A percentile compares a stretch with the other conserved stretches of the same genome.
phyloP scores from a whole-genome alignment of 2,888 invertebrate species.

The Dolichopus griseipennis region DNA sequence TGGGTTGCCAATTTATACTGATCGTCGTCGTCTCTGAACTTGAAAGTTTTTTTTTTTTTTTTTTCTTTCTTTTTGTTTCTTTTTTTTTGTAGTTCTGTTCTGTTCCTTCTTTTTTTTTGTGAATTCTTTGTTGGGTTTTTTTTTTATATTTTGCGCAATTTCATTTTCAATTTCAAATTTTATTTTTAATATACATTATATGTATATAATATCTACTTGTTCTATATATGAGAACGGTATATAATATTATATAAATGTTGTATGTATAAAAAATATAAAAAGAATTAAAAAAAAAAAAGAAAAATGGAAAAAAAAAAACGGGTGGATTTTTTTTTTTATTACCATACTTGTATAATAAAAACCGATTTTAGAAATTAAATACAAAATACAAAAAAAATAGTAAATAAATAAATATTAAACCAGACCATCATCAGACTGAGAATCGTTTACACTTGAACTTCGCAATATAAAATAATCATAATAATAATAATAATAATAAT shows the following conservation, averaged over 20 bases:
- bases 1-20: background rate
- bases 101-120: too few relatives aligned
- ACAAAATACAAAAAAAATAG: too few relatives aligned
- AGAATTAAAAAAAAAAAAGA: background rate
- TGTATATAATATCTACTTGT: too few relatives aligned
- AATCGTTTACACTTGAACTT: background rate
- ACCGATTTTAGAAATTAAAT: too few relatives aligned
- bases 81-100: background rate
- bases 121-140: too few relatives aligned
- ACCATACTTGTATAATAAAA: background rate
- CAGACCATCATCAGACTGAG: background rate
- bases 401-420: background rate
- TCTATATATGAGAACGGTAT: too few relatives aligned
- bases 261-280: too few relatives aligned
- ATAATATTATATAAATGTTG: too few relatives aligned
- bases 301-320: background rate
- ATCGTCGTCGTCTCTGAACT: background rate
- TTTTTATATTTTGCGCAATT: too few relatives aligned
- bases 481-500: too few relatives aligned
- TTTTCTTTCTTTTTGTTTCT: background rate
- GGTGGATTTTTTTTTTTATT: background rate
- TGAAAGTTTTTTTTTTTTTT: background rate
- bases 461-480: background rate
- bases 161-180: too few relatives aligned
- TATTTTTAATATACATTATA: too few relatives aligned